Base-by-base conservation (phyloP, 2,797 vertebrate species). In the Sebastes trivittatus region DNA sequence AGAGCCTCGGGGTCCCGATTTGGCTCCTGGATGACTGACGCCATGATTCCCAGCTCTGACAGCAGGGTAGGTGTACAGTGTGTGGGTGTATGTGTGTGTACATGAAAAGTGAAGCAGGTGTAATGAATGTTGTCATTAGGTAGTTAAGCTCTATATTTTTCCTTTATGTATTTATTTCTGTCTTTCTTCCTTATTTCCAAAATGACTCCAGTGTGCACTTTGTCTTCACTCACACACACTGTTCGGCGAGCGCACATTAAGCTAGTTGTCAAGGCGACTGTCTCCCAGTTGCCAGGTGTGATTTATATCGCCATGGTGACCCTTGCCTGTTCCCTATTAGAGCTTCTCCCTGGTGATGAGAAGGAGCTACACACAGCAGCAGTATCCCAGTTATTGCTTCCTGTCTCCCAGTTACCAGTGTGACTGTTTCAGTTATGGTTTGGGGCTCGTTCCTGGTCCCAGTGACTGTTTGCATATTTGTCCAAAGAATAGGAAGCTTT, bases 1-100 rank as follows among this genome's bases (percentile, higher is more conserved):
- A 96, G 97, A 29, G 97, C 98, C 1, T 98, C 97, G 0, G 98
- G 98, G 6, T 99, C 98, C 42, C 96, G 98, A 46, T 99, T 99
- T 6, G 98, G 98, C 11, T 97, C 97, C 22, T 99, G 98, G 98
- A 99, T 99, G 98, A 99, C 97, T 0, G 98, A 99, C 88, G 97
- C 97, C 1, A 97, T 98, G 97, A 97, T 97, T 13, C 97, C 97
- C 87, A 98, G 97, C 77, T 90, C 96, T 0, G 98, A 99, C 88
- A 98, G 93, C 90, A 94, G 97, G 92, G 98, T 99, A 93, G 94
- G 97, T 87, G 65, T 54, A 29, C 73, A 6, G 32, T 64, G 55
- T 56, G 18, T 36, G 7, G 49, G 30, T 34, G 38, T 56, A 30
- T 46, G 78, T 75, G 34, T 75, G 54, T 77, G 54, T 69, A 18